These are phyloP conservation scores for Neotoxoptera formosana DNA, from an alignment of 1,140 invertebrate genomes.

Conservation along the genomic window DNA sequence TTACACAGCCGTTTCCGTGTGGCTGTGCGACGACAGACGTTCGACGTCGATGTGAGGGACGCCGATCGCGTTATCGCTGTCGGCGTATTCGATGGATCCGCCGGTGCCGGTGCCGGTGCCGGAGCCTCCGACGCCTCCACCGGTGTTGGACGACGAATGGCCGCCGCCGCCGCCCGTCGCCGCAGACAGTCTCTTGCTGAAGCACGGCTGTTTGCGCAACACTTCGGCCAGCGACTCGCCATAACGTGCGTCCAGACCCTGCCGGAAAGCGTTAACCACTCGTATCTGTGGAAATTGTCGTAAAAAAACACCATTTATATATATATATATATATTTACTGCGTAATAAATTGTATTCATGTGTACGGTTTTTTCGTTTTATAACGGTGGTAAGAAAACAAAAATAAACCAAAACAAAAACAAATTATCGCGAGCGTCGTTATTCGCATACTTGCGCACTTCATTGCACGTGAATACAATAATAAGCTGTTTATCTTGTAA, in stretches of 20 bases:
- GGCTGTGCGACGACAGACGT: slow-evolving; percentile 87
- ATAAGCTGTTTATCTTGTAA: not conserved
- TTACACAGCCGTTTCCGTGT: slow-evolving; percentile 89
- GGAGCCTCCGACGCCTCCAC: not conserved
- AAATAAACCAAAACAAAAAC: slow-evolving; percentile 24
- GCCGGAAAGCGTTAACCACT: slow-evolving; percentile 69
- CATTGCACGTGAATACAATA: not conserved
- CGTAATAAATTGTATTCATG: not conserved
- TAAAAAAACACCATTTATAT: slow-evolving; percentile 6
- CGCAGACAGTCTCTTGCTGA: slow-evolving; percentile 88
- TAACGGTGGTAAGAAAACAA: not conserved
- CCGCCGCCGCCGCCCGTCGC: slow-evolving; percentile 67
- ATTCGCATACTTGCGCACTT: not conserved
- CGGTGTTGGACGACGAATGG: not conserved
- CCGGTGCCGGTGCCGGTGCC: slow-evolving; percentile 9
- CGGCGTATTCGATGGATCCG: slow-evolving; percentile 85
- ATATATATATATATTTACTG: not conserved
- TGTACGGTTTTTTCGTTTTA: not conserved
- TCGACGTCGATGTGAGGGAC: slow-evolving; percentile 89
- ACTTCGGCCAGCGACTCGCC: slow-evolving; percentile 90
- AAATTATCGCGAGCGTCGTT: not conserved
- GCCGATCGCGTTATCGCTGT: slow-evolving; percentile 74
- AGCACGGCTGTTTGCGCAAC: slow-evolving; percentile 87
- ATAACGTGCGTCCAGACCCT: slow-evolving; percentile 94
- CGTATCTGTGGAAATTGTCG: slow-evolving; percentile 74